Evolutionary conservation across 2,888 invertebrate genomes (phyloP), one percentile per base, ranked within the genome.

Genomic region (Serrognathus titanus): DNA sequence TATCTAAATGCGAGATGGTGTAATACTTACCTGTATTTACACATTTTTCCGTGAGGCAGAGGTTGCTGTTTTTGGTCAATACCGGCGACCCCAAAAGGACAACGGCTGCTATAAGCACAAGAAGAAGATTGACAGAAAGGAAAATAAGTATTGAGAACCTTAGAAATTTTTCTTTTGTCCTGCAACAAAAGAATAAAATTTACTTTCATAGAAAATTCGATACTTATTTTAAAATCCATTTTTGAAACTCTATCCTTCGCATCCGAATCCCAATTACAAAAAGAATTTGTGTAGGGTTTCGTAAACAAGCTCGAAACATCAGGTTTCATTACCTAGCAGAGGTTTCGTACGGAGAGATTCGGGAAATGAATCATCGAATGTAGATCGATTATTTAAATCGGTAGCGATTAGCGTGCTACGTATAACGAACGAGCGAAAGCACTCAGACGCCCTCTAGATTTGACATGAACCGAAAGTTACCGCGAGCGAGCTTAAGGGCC

Each of bases 1-100:
- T 16, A 40, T 40, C 12, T 1, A 50, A 43, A 51, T 20, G 50
- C 39, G 36, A 51, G 11, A 43, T 41, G 16, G 16, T 16, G 16
- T 1, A 16, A 6, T 20, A 13, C 74, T 71, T 63, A 86, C 86
- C 86, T 68, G 86, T 85, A 56, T 80, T 81, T 13, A 86, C 82
- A 69, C 86, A 86, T 65, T 84, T 82, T 68, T 84, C 83, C 65
- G 79, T 83, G 70, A 85, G 72, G 68, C 86, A 86, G 41, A 82
- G 78, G 40, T 76, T 68, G 0, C 78, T 75, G 48, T 74, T 76
- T 61, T 70, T 71, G 70, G 79, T 74, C 48, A 82, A 75, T 40
- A 81, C 78, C 59, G 82, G 73, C 58, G 80, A 79, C 0, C 78
- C 69, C 37, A 82, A 79, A 73, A 82, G 81, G 10, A 81, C 71